Evolutionary conservation across 1,140 invertebrate genomes (phyloP).

Genomic region (Lamellibrachia luymesi): DNA sequence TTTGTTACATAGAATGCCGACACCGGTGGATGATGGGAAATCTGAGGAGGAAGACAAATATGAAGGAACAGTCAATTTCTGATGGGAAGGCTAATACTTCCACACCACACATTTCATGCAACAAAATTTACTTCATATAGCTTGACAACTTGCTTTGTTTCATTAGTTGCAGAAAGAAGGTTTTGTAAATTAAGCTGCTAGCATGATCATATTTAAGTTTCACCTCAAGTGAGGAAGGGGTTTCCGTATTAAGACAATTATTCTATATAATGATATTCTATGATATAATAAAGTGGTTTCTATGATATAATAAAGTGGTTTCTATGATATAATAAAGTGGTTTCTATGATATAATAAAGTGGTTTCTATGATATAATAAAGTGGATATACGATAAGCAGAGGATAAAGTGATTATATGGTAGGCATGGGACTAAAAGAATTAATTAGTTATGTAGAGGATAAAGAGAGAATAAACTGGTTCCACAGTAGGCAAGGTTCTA

Average conservation of each 20-base stretch:
- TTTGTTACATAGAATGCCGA: conserved; percentile 94
- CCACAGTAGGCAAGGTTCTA: not conserved
- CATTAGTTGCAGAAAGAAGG: not conserved
- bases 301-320: no score
- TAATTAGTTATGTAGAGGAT: not conserved
- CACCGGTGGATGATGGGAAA: conserved; percentile 93
- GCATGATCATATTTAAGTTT: not conserved
- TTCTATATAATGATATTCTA: not conserved
- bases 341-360: no score
- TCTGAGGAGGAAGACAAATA: conserved; percentile 53
- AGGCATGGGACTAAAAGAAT: not conserved
- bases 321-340: no score
- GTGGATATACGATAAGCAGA: not conserved
- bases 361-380: no score
- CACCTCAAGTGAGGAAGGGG: not conserved
- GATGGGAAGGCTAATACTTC: not conserved
- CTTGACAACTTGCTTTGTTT: not conserved
- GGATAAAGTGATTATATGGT: not conserved
- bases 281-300: no score
- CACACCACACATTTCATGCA: not conserved
- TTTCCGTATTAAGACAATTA: not conserved
- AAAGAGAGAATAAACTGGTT: not conserved
- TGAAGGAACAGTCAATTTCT: not conserved
- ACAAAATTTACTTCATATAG: not conserved
- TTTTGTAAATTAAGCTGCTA: not conserved